Base-by-base conservation (phyloP, 2,113 vertebrate genomes). In the Syngnathus floridae region DNA sequence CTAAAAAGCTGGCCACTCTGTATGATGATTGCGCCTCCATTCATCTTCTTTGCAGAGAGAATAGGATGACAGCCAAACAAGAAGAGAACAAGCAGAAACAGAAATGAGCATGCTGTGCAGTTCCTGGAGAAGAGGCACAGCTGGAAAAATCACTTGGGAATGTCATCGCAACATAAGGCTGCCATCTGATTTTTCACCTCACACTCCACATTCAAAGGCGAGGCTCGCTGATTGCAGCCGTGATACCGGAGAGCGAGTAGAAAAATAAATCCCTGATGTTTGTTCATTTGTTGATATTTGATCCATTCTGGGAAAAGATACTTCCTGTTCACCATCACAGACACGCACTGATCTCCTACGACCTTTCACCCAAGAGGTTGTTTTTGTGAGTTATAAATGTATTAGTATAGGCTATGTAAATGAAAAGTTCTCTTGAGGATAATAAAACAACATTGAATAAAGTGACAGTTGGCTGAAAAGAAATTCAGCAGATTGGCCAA, bases 121-220 rank as follows among this genome's bases (percentile, higher is more conserved):
- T 61, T 71, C 38, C 63, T 64, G 72, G 71, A 79, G 69, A 60
- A 77, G 75, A 80, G 76, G 69, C 70, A 69, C 76, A 81, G 78
- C 82, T 79, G 82, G 71, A 66, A 66, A 83, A 81, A 64, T 83
- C 80, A 81, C 78, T 73, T 75, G 82, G 74, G 78, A 83, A 65
- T 59, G 65, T 67, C 69, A 10, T 59, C 72, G 68, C 17, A 4
- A 72, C 70, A 36, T 35, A 56, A 55, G 26, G 26, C 55, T 45
- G 75, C 58, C 73, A 21, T 77, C 49, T 70, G 57, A 74, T 80
- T 72, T 62, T 52, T 58, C 40, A 31, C 19, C 35, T 66, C 14
- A 48, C 57, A 49, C 75, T 80, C 49, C 69, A 66, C 12, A 66
- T 65, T 79, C 70, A 81, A 79, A 82, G 61, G 58, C 68, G 52